Evolutionary conservation across 2,797 vertebrate species (phyloP).

Genomic region (Oreonectes daqikongensis): DNA sequence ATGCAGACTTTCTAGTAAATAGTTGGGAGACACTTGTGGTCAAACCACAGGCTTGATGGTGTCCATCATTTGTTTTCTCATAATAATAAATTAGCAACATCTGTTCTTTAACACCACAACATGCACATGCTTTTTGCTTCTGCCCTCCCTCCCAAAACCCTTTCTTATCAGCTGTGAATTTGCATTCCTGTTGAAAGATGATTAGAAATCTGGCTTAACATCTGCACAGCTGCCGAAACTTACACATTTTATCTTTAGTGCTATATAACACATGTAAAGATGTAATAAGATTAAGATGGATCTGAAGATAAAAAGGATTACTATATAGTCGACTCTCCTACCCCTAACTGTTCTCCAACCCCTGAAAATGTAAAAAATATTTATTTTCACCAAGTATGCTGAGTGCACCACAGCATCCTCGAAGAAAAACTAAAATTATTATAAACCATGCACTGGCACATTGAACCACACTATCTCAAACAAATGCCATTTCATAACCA

Average conservation of each 20-base stretch:
- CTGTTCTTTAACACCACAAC: slow-evolving; percentile 2
- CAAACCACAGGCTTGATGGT: neutral
- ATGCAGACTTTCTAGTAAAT: neutral
- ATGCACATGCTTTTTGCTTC: neutral
- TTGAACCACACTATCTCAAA: slow-evolving; percentile 1
- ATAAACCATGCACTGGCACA: neutral
- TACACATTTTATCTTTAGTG: neutral
- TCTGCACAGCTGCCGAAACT: neutral
- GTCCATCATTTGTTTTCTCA: neutral
- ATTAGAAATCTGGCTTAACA: neutral
- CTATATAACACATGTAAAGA: slow-evolving; percentile 2
- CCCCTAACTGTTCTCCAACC: neutral
- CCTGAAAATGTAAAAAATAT: neutral
- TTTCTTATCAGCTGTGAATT: slow-evolving; percentile 7
- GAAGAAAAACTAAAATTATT: slow-evolving; percentile 2
- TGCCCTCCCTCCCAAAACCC: neutral
- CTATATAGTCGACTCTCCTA: neutral
- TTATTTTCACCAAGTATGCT: neutral
- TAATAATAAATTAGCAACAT: slow-evolving; percentile 29
- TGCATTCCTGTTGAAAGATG: neutral
- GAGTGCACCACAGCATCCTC: neutral
- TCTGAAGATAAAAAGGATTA: slow-evolving; percentile 39
- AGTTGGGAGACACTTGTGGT: neutral
- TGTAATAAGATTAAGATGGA: slow-evolving; percentile 44
- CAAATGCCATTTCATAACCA: neutral